Evolutionary conservation across 2,797 vertebrate genomes (phyloP), one percentile per base, ranked within the genome.

Genomic region (Mus spretus): DNA sequence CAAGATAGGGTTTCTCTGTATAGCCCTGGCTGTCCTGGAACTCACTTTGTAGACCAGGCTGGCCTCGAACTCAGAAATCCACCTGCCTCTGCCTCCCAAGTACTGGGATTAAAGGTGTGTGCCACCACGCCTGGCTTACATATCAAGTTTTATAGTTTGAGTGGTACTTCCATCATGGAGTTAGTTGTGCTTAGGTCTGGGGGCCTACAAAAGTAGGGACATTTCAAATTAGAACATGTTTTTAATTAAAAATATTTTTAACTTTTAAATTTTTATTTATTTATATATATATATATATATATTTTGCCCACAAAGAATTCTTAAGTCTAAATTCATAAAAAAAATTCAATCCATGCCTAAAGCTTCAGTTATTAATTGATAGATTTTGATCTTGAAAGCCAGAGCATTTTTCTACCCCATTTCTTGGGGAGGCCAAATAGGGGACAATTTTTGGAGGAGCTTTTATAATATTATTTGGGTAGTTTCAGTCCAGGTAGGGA

Each of bases 151-250:
- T 63, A 40, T 1, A 13, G 37, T 14, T 8, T 44, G 24, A 83
- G 61, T 44, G 37, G 24, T 44, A 83, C 8, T 28, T 44, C 37
- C 6, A 61, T 44, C 3, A 15, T 63, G 24, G 37, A 63, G 24
- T 40, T 7, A 83, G 81, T 83, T 83, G 40, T 61, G 14, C 24
- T 82, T 83, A 61, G 57, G 14, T 61, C 24, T 81, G 14, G 79
- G 4, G 20, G 17, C 1, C 19, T 55, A 7, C 4, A 24, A 57
- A 10, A 20, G 0, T 28, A 6, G n/a, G 6, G n/a, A 28, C 57
- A 63, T 10, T 44, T 61, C 19, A 2, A 44, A 7, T 63, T 40
- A 31, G n/a, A 34, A 75, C 22, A 72, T 6, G 24, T 40, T 40
- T 75, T 40, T 22, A 74, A 74, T 20, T 70, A 17, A 74, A 74